A percentile compares a stretch with the other conserved stretches of the same genome.
phyloP scores from a whole-genome alignment of 2,113 vertebrate genomes.

The Brachyhypopomus occidentalis region DNA sequence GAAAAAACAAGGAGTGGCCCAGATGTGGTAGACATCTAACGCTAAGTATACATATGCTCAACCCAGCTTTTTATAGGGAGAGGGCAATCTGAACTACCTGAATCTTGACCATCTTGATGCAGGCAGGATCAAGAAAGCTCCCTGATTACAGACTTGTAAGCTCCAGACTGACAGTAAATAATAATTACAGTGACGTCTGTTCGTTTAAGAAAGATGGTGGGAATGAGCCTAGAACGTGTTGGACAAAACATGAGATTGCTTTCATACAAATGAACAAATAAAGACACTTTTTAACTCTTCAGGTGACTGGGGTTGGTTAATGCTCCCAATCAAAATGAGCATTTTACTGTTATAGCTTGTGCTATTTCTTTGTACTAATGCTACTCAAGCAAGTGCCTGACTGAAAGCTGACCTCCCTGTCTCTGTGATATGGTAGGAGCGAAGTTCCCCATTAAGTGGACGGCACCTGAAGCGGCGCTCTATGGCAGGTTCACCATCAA shows the following conservation, averaged over 20 bases:
- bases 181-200: not conserved
- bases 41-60: no score
- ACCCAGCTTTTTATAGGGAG: no score
- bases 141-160: slow-evolving; percentile 19
- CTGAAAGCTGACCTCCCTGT: slow-evolving; percentile 13
- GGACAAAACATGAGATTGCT: no score
- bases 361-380: not conserved
- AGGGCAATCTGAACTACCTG: not conserved
- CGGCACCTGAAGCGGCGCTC: slow-evolving; percentile 93
- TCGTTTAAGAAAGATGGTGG: not conserved
- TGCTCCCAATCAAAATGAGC: no score
- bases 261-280: no score
- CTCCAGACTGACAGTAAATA: slow-evolving; percentile 24
- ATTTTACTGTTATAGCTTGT: no score
- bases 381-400: not conserved
- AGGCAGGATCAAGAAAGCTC: slow-evolving; percentile 1
- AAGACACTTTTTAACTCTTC: no score
- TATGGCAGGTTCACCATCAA: slow-evolving; percentile 98
- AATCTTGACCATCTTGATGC: not conserved
- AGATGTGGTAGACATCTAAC: no score
- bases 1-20: no score
- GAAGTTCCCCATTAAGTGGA: slow-evolving; percentile 99
- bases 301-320: no score
- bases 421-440: slow-evolving; percentile 77
- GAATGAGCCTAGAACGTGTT: no score